Evolutionary conservation across 1,140 invertebrate genomes (phyloP).

Genomic region (Sycophila sp.): DNA sequence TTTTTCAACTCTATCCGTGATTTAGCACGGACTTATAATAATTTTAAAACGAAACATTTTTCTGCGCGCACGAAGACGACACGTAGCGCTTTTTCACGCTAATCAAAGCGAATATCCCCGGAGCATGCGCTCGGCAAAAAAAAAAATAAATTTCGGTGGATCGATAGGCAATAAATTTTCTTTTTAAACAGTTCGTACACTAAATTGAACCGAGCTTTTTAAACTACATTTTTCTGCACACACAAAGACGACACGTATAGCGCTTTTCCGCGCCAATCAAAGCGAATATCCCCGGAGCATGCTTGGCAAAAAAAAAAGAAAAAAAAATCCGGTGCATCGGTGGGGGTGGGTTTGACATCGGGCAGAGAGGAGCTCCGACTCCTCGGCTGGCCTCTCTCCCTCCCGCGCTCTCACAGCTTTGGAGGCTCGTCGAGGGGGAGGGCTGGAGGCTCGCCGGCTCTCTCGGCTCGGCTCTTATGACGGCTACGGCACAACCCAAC

Average conservation of each 20-base stretch:
- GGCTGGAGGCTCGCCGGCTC: background rate
- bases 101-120: background rate
- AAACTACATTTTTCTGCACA: too few relatives aligned
- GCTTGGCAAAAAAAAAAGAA: too few relatives aligned
- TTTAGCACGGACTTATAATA: too few relatives aligned
- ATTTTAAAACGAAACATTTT: too few relatives aligned
- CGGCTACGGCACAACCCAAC: constrained; percentile 56
- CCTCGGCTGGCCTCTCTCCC: background rate
- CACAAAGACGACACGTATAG: background rate
- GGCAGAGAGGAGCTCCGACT: background rate
- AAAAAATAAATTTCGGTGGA: too few relatives aligned
- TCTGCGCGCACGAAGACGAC: too few relatives aligned
- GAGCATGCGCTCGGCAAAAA: too few relatives aligned
- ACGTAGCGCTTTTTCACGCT: background rate
- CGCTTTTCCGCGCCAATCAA: background rate
- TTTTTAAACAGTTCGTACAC: too few relatives aligned
- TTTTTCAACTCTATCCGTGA: too few relatives aligned
- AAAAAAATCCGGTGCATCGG: too few relatives aligned
- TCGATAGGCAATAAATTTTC: too few relatives aligned
- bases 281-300: background rate
- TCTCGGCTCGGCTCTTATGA: constrained; percentile 51
- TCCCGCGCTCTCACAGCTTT: background rate
- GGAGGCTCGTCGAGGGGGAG: background rate
- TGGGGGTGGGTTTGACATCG: background rate
- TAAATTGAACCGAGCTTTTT: too few relatives aligned